A percentile compares a stretch with the other conserved stretches of the same genome.
phyloP scores from a whole-genome alignment of 2,113 vertebrate genomes.

The Lucifuga dentata region DNA sequence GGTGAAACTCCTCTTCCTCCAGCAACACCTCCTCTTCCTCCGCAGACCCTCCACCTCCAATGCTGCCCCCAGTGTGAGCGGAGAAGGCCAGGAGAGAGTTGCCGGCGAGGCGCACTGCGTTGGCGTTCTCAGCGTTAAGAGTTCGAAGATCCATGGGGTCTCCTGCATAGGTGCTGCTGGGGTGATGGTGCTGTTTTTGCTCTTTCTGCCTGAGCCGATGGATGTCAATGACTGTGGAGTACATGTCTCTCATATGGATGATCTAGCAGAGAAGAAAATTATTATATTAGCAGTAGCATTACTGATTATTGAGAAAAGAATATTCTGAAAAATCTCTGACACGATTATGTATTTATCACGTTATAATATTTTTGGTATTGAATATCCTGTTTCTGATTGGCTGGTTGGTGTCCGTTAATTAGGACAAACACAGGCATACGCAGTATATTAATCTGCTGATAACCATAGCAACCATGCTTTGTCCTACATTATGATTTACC shows the following conservation, averaged over 20 bases:
- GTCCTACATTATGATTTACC: no score
- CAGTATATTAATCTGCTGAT: no score
- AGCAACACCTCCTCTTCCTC: conserved; percentile 87
- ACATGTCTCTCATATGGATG: conserved; percentile 99
- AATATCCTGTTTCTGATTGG: no score
- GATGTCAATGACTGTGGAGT: conserved; percentile 98
- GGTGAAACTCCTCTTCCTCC: conserved; percentile 74
- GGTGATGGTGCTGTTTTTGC: conserved; percentile 84
- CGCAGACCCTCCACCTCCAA: conserved; percentile 70
- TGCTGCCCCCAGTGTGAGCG: conserved; percentile 56
- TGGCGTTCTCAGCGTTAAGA: conserved; percentile 76
- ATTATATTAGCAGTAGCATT: no score
- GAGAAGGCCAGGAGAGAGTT: conserved; percentile 88
- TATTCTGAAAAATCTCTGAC: no score
- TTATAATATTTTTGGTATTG: no score
- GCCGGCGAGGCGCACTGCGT: conserved; percentile 83
- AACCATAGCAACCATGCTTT: no score
- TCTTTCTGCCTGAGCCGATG: conserved; percentile 91
- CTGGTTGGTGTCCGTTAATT: no score
- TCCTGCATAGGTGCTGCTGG: conserved; percentile 74
- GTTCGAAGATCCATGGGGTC: conserved; percentile 81
- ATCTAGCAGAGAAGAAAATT: conserved; percentile 75
- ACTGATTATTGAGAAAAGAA: no score
- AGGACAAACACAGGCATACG: no score
- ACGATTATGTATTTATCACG: no score